These are phyloP conservation scores for Parasteatoda lunata DNA, from an alignment of 2,888 invertebrate genomes.

Conservation along the genomic window DNA sequence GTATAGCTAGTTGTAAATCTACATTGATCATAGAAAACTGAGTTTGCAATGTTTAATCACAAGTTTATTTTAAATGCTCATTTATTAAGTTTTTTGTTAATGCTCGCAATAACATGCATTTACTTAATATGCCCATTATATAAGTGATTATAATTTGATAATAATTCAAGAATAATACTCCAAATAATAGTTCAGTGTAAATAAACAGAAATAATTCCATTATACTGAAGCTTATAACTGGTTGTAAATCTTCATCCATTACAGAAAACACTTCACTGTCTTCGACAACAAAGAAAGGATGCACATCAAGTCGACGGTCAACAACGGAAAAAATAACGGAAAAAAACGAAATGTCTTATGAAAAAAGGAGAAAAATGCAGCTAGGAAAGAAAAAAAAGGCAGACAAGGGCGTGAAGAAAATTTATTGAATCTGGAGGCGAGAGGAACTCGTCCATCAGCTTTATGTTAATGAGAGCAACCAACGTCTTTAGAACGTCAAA, in stretches of 20 bases:
- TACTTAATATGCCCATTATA: too few species aligned
- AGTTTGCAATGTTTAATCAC: too few species aligned
- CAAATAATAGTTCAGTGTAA: too few species aligned
- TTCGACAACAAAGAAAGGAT: neutral
- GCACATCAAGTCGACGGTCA: neutral
- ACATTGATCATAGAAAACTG: too few species aligned
- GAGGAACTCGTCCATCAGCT: conserved; percentile 35
- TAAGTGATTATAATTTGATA: too few species aligned
- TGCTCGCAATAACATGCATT: too few species aligned
- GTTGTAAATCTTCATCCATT: neutral
- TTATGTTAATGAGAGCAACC: conserved; percentile 43
- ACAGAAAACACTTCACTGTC: neutral
- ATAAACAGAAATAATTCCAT: too few species aligned
- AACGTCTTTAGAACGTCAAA: conserved; percentile 40
- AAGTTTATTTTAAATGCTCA: too few species aligned
- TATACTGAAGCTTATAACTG: too few species aligned
- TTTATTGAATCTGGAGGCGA: conserved; percentile 30
- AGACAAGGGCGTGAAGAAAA: conserved; percentile 6
- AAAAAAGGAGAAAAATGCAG: neutral
- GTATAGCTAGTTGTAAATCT: too few species aligned
- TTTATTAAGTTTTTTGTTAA: too few species aligned
- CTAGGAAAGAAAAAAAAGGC: neutral
- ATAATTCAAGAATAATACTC: too few species aligned
- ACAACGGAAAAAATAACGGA: neutral
- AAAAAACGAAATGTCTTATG: neutral